A percentile compares a stretch with the other conserved stretches of the same genome.
Evolutionary conservation across 2,888 invertebrate genomes (phyloP).

Genomic region (Pimpla rufipes): DNA sequence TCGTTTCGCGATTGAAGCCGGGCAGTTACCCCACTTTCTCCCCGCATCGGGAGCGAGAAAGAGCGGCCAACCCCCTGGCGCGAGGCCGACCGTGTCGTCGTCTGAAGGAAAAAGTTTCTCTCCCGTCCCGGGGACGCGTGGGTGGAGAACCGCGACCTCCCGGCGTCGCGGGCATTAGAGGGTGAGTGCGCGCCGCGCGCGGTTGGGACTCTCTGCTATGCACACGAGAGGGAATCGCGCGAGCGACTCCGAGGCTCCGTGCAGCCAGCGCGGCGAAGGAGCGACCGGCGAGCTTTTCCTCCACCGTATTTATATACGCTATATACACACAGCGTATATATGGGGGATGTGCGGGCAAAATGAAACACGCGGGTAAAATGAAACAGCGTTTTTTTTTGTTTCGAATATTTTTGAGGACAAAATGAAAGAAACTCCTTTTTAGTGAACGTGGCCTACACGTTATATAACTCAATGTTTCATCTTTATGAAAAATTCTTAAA

Average conservation of each 20-base stretch:
- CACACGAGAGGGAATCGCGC: constrained; percentile 31
- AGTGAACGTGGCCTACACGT: no score
- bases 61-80: neutral
- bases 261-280: constrained; percentile 40
- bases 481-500: no score
- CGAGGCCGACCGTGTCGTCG: constrained; percentile 36
- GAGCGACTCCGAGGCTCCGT: constrained; percentile 52
- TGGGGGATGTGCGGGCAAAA: no score
- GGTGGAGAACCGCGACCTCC: constrained; percentile 60
- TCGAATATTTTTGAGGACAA: no score
- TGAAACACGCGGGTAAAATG: no score
- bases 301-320: constrained; percentile 27
- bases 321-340: neutral
- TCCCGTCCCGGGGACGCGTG: constrained; percentile 28
- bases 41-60: neutral
- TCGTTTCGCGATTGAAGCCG: constrained; percentile 53
- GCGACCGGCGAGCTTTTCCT: constrained; percentile 45
- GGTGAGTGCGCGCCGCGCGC: constrained; percentile 47
- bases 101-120: constrained; percentile 62
- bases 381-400: no score
- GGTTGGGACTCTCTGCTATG: constrained; percentile 44
- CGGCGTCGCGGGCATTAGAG: constrained; percentile 63
- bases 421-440: no score
- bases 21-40: constrained; percentile 41
- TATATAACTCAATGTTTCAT: no score